Conservation (phyloP, 2,888 invertebrate genomes). For the Pammene aurita region DNA sequence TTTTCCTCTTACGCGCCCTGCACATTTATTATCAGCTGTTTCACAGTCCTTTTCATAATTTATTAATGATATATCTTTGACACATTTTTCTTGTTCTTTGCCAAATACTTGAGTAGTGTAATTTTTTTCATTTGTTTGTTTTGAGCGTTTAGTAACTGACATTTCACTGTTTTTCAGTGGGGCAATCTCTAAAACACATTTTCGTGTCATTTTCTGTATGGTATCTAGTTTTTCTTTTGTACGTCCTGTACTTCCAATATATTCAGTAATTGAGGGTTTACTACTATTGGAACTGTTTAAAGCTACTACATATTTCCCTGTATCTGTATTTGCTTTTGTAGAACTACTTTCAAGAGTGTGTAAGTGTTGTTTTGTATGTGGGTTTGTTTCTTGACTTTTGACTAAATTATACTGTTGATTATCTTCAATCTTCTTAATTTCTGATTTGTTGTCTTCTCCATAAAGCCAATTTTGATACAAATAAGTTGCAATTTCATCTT, state of each 20-base stretch:
- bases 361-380: constrained; percentile 41
- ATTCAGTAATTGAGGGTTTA: not conserved
- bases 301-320: too few species aligned
- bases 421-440: constrained; percentile 61
- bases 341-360: not conserved
- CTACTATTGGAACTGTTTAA: not conserved
- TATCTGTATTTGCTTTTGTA: not conserved
- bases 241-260: not conserved
- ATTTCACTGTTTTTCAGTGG: not conserved
- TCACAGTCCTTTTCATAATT: constrained; percentile 47
- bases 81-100: not conserved
- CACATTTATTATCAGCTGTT: constrained; percentile 51
- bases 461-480: constrained; percentile 78
- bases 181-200: not conserved
- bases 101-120: not conserved
- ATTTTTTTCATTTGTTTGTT: not conserved
- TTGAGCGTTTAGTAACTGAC: not conserved
- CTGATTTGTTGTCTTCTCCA: constrained; percentile 65
- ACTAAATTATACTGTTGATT: constrained; percentile 63
- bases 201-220: not conserved
- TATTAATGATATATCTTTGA: not conserved
- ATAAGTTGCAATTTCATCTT: constrained; percentile 71
- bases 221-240: not conserved
- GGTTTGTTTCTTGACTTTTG: constrained; percentile 56
- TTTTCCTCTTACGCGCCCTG: constrained; percentile 47